A percentile compares a stretch with the other conserved stretches of the same genome.
phyloP scores from a whole-genome alignment of 2,888 invertebrate genomes.

The Sturmia bella region DNA sequence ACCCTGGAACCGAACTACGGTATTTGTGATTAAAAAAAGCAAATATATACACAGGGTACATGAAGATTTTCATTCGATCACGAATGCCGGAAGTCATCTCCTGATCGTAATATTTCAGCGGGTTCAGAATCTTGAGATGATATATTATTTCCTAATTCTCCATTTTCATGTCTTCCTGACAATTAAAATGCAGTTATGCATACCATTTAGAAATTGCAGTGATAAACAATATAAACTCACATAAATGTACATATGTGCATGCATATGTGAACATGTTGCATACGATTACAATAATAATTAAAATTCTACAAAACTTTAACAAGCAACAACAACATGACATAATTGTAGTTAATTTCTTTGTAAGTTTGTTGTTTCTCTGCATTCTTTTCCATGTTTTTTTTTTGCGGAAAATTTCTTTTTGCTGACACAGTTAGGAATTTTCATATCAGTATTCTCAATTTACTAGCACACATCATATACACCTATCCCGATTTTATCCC shows the following conservation, averaged over 20 bases:
- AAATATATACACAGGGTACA: too few relatives aligned
- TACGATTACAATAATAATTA: constrained; percentile 62
- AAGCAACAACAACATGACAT: constrained; percentile 54
- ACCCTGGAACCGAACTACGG: too few relatives aligned
- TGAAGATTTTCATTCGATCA: too few relatives aligned
- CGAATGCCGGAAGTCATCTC: too few relatives aligned
- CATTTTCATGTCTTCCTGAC: not conserved
- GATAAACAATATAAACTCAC: constrained; percentile 3
- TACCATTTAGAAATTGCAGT: constrained; percentile 37
- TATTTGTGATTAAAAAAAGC: too few relatives aligned
- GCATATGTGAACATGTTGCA: constrained; percentile 25
- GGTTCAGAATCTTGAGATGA: too few relatives aligned
- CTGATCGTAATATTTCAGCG: too few relatives aligned
- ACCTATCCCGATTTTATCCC: too few relatives aligned
- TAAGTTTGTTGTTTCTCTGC: constrained; percentile 40
- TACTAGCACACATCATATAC: not conserved
- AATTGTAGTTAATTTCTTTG: constrained; percentile 61
- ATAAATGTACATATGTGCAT: too few relatives aligned
- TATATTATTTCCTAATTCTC: too few relatives aligned
- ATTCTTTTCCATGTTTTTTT: constrained; percentile 4
- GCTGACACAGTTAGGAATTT: constrained; percentile 66
- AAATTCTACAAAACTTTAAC: constrained; percentile 47
- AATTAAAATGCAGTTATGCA: constrained; percentile 42
- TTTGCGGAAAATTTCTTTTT: constrained; percentile 21
- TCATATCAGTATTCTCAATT: constrained; percentile 50